phyloP scores from a whole-genome alignment of 2,113 vertebrate genomes.

The Gnathonemus longibarbis region DNA sequence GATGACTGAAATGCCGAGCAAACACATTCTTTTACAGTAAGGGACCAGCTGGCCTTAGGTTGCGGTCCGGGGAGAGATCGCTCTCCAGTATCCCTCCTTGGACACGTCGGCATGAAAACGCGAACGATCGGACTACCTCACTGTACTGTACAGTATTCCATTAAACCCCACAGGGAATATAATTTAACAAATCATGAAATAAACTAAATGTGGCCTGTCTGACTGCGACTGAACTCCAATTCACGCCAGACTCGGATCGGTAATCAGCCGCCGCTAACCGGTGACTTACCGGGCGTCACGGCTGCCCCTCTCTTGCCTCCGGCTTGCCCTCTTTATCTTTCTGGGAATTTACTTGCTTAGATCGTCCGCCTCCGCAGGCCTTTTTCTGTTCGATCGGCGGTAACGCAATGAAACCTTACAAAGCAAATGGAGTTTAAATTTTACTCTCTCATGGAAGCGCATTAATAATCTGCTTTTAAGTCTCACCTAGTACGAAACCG shows the following conservation, averaged over 20 bases:
- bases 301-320: neutral
- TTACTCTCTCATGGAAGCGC: neutral
- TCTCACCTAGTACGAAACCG: neutral
- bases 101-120: neutral
- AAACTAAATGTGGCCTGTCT: neutral
- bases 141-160: neutral
- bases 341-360: neutral
- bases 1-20: neutral
- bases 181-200: neutral
- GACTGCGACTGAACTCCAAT: neutral
- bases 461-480: neutral
- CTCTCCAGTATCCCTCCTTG: neutral
- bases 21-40: neutral
- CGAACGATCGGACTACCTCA: neutral
- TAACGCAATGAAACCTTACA: neutral
- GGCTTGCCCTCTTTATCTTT: neutral
- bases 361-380: neutral
- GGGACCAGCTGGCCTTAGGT: neutral
- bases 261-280: neutral
- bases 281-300: neutral
- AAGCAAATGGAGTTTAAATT: neutral
- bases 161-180: neutral
- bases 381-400: neutral
- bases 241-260: neutral
- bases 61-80: neutral